Base-by-base conservation (phyloP, 2,797 vertebrate species). In the Clarias fuscus region DNA sequence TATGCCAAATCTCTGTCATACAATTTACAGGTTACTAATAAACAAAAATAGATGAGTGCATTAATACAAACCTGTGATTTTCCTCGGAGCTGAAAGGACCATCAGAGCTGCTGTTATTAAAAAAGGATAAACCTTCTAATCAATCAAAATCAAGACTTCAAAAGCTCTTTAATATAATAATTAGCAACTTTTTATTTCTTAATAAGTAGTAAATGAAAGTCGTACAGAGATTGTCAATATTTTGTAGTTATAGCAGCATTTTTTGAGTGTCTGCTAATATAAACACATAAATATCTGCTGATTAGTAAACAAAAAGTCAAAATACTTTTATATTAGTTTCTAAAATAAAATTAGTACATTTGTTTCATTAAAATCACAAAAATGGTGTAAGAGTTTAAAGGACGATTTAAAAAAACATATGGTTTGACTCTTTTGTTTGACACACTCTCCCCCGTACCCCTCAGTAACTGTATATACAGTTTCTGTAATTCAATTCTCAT, bases 221-320 rank as follows among this genome's bases (percentile, higher is more conserved):
- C 43, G 43, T 30, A 83, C 0, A 7, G 7, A 59, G 30, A 76
- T 37, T 33, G 15, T 22, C 64, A 59, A 27, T 64, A 43, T 48
- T 80, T 13, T 68, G 61, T n/a, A 43, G 48, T 82, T 30, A 48
- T 5, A 80, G 48, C 20, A 33, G 11, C 7, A 22, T 67, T 40
- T 24, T 68, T 37, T 11, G 33, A 58, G 17, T 72, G 73, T 15
- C 20, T 65, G 14, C 48, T 40, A 10, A 78, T 53, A 79, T 40
- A 86, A 65, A 73, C 78, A 81, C 22, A 15, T 79, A 80, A 43
- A 85, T 71, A 81, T 56, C 24, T 77, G 61, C 72, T 48, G 33
- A 43, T 58, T 83, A 83, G 20, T 56, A 61, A 72, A 40, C 27
- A 77, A 67, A 7, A 58, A 10, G 30, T 13, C 14, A n/a, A 40